Base-by-base conservation (phyloP, 2,797 vertebrate species). In the Brotula barbata region DNA sequence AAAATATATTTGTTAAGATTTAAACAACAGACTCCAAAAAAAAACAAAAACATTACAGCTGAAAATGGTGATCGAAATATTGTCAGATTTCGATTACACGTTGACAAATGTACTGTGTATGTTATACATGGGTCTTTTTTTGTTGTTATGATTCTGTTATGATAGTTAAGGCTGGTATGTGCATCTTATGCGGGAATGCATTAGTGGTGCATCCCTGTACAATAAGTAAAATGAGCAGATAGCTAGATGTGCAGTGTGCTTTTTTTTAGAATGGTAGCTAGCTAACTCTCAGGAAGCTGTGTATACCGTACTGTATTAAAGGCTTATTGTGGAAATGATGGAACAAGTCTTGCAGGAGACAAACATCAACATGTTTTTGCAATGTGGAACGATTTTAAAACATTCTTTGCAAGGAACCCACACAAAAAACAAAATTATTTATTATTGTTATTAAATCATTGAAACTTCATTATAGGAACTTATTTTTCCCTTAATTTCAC, bases 261-360 rank as follows among this genome's bases (percentile, higher is more conserved):
- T 82, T 62, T 73, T 82, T 62, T 75, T 75, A 68, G 77, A 77
- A 64, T 46, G 72, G 65, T 80, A 80, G 82, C 86, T 86, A 85
- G 84, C 86, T 88, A 85, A 88, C 84, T 89, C 90, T 91, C 90
- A 91, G 90, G 89, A 90, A 89, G 87, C 86, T 87, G 87, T 85
- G 67, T 69, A 73, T 59, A 66, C 72, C 81, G 78, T 83, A 83
- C 77, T 86, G 82, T 86, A 86, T 82, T 83, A 84, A 87, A 85
- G 87, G 84, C 68, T 83, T 76, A 71, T 58, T 71, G 44, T 68
- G 63, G 74, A 83, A 82, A 71, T 21, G 28, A 64, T 44, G 22
- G 28, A 63, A 74, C 44, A 53, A 39, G 50, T 17, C 45, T 31
- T 10, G 22, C 22, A 31, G 40, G 40, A 46, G 31, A 37, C 8